Evolutionary conservation across 2,113 vertebrate genomes (phyloP), one percentile per base, ranked within the genome.

Genomic region (Lethenteron reissneri): DNA sequence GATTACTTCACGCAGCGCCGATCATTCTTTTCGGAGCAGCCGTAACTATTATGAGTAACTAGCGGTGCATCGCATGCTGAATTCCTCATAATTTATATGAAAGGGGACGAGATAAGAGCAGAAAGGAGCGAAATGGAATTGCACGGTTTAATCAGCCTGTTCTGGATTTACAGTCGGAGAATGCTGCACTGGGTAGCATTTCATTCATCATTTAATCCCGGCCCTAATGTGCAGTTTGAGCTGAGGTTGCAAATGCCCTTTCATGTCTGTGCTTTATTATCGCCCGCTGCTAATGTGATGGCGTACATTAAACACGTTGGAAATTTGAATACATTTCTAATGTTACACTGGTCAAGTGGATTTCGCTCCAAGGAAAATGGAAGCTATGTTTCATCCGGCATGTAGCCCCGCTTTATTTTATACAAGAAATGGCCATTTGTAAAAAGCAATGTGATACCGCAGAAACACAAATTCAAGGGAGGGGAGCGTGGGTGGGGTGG

Each of bases 151-250:
- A 97, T 97, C 97, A 92, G 95, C 90, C 86, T 84, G 84, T 83
- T 83, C 87, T 90, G 95, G 91, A 99, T 97, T 97, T 99, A 97
- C 92, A 90, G 89, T 95, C 88, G 89, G 89, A 96, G 96, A 99
- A 99, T 99, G 94, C 94, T 97, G 95, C 94, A 94, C 90, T 88
- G 89, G 90, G 86, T 68, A 90, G 88, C 92, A 90, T 95, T 97
- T 92, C 94, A 99, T 99, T 97, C 97, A 99, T 99, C 94, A 97
- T 97, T 96, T 97, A 95, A 99, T 99, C 94, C 96, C 96, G 96
- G 95, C 95, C 91, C 88, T 87, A 90, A 90, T 90, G 95, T 90
- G 91, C 97, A 94, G 94, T 96, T 99, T 99, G 94, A 99, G 96
- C 91, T 90, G 94, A 97, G 96, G 96, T 96, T 92, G 97, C 92